Evolutionary conservation across 2,888 invertebrate genomes (phyloP).

Genomic region (Rosalia funebris): DNA sequence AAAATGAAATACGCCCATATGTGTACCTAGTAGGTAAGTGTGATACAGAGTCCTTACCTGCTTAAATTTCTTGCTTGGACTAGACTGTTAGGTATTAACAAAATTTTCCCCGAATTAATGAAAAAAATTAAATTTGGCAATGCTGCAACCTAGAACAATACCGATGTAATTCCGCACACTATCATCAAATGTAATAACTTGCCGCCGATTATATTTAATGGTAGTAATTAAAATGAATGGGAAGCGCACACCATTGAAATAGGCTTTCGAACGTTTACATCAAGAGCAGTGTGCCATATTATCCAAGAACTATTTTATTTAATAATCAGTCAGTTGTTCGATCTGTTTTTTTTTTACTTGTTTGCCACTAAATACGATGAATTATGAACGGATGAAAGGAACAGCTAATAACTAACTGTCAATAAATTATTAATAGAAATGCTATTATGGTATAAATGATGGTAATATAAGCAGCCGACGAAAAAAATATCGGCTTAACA

Average conservation of each 20-base stretch:
- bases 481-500: not conserved
- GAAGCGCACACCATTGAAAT: slow-evolving; percentile 32
- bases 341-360: not conserved
- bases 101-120: no score
- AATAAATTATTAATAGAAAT: slow-evolving; percentile 1
- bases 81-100: no score
- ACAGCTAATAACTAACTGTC: not conserved
- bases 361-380: not conserved
- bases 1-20: no score
- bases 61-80: no score
- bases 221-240: slow-evolving; percentile 45
- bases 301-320: slow-evolving; percentile 10
- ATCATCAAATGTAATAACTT: slow-evolving; percentile 44
- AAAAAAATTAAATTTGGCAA: no score
- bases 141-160: no score
- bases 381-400: not conserved
- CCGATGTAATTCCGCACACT: slow-evolving; percentile 30
- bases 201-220: slow-evolving; percentile 43
- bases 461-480: not conserved
- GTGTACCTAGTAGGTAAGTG: no score
- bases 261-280: slow-evolving; percentile 23
- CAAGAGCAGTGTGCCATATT: slow-evolving; percentile 8
- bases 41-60: no score
- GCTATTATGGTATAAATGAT: slow-evolving; percentile 2
- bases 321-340: slow-evolving; percentile 10